These are phyloP conservation scores for Nothobranchius kuhntae DNA, from an alignment of 2,113 vertebrate species.

Conservation along the genomic window DNA sequence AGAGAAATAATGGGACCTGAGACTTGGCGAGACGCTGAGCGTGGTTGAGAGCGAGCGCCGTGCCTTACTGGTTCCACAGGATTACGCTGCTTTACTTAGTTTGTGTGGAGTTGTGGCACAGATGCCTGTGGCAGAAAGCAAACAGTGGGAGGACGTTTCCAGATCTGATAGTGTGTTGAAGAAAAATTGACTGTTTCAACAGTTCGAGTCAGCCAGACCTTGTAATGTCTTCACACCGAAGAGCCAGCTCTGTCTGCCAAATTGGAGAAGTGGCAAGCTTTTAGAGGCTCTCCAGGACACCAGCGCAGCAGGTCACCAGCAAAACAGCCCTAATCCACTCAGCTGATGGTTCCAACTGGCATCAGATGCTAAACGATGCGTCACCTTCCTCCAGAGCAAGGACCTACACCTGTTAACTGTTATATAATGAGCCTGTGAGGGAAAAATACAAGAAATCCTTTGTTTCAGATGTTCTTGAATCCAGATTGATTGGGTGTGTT, in stretches of 20 bases:
- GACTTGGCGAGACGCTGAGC: constrained; percentile 59
- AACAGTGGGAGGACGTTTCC: not conserved
- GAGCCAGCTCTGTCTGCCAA: constrained; percentile 37
- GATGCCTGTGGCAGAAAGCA: not conserved
- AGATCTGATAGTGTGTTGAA: not conserved
- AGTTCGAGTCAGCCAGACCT: constrained; percentile 48
- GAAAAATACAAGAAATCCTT: not conserved
- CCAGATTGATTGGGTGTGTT: no score
- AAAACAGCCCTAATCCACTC: constrained; percentile 55
- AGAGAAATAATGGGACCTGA: not conserved
- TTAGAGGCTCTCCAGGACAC: constrained; percentile 12
- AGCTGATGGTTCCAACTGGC: constrained; percentile 64
- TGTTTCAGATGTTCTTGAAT: no score
- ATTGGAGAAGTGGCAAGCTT: constrained; percentile 28
- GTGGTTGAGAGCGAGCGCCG: constrained; percentile 67
- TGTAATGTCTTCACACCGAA: constrained; percentile 36
- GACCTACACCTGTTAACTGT: constrained; percentile 25
- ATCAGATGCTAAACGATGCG: constrained; percentile 22
- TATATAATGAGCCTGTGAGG: constrained; percentile 27
- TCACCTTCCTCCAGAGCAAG: constrained; percentile 32
- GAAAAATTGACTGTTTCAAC: constrained; percentile 29
- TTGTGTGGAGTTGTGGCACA: not conserved
- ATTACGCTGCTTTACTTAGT: constrained; percentile 1
- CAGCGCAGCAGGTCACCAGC: constrained; percentile 33
- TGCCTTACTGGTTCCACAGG: constrained; percentile 52